These are phyloP conservation scores for Sinotaia quadrata DNA, from an alignment of 2,888 invertebrate species.

Conservation along the genomic window DNA sequence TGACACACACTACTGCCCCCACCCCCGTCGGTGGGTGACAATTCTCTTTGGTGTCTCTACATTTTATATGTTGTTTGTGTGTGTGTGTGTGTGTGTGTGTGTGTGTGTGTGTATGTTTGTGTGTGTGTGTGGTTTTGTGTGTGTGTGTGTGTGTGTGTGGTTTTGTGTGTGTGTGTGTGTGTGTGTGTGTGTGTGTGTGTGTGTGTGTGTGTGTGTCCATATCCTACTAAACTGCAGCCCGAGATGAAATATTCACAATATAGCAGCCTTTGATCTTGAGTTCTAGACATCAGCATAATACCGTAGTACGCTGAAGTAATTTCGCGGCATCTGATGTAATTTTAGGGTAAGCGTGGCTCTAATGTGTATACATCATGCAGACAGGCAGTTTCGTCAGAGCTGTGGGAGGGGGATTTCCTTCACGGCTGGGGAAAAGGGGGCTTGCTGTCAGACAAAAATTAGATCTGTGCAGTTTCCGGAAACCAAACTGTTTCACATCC, in stretches of 20 bases:
- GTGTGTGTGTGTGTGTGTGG: conserved; percentile 4
- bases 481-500: too few species aligned
- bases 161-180: conserved; percentile 10
- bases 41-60: not conserved
- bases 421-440: too few species aligned
- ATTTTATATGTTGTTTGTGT: not conserved
- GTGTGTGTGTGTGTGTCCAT: not conserved
- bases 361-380: too few species aligned
- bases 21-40: not conserved
- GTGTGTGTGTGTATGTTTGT: not conserved
- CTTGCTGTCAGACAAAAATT: too few species aligned
- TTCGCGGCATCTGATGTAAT: not conserved
- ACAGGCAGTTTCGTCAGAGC: too few species aligned
- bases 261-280: too few species aligned
- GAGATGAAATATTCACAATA: not conserved
- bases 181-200: conserved; percentile 6
- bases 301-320: too few species aligned
- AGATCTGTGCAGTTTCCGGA: too few species aligned
- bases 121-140: not conserved
- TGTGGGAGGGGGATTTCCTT: too few species aligned
- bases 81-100: conserved; percentile 1
- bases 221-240: not conserved
- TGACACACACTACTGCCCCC: not conserved
- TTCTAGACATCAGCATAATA: too few species aligned
- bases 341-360: not conserved